Percentiles rank a stretch among this genome's conserved stretches.
Conservation (phyloP, 2,888 invertebrate genomes). For the Cantharis rustica region DNA sequence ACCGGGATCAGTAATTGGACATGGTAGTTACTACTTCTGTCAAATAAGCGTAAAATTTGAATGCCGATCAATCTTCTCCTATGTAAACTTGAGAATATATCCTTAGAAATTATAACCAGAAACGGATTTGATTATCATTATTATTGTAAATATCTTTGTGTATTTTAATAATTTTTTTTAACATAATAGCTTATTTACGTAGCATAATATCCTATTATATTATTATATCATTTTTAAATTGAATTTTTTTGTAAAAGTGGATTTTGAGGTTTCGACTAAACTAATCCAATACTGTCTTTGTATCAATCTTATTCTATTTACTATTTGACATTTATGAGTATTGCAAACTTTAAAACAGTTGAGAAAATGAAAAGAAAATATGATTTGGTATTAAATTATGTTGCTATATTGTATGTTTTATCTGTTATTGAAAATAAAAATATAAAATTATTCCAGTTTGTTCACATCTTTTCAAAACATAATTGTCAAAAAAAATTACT, state of each 20-base stretch:
- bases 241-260: neutral
- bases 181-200: neutral
- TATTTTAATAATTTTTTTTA: neutral
- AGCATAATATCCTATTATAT: neutral
- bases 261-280: neutral
- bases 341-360: neutral
- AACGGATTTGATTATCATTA: neutral
- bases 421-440: neutral
- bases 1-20: too few species aligned
- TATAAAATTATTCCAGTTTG: neutral
- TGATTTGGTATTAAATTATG: neutral
- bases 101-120: too few species aligned
- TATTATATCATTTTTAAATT: neutral
- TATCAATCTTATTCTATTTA: neutral
- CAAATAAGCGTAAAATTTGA: too few species aligned
- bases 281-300: neutral
- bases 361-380: neutral
- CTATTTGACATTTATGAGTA: neutral
- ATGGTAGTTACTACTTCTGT: too few species aligned
- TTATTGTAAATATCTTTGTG: neutral
- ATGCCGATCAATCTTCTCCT: too few species aligned
- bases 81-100: too few species aligned
- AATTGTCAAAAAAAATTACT: neutral
- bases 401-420: neutral
- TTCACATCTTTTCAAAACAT: neutral